These are phyloP conservation scores for Drosophila pseudotakahashii DNA, from an alignment of 2,888 invertebrate genomes.

Conservation along the genomic window DNA sequence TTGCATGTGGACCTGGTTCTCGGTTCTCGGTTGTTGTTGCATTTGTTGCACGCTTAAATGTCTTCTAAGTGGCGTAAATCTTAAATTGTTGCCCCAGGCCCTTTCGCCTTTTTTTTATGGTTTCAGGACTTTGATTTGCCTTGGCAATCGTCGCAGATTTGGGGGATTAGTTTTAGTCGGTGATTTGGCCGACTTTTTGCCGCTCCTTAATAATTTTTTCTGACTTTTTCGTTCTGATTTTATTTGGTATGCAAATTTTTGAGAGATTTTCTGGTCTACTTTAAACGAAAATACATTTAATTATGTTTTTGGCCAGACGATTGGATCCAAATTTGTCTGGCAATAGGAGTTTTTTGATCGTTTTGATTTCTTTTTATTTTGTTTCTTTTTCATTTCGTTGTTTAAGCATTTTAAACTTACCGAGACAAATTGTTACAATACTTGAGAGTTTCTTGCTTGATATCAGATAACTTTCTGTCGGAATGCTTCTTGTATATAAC, in stretches of 20 bases:
- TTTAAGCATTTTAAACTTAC: no score
- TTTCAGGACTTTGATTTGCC: conserved; percentile 55
- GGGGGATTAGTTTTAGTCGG: conserved; percentile 62
- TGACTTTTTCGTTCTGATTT: conserved; percentile 1
- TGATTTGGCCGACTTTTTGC: conserved; percentile 34
- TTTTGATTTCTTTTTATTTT: no score
- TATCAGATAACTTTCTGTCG: no score
- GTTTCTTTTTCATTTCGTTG: no score
- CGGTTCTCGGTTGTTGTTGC: conserved; percentile 30
- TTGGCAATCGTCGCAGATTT: conserved; percentile 54
- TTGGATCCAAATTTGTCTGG: neutral
- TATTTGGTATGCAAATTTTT: conserved; percentile 61
- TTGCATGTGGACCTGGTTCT: conserved; percentile 36
- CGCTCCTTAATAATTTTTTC: conserved; percentile 1
- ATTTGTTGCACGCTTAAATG: conserved; percentile 65
- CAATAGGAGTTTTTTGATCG: neutral
- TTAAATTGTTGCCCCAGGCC: conserved; percentile 67
- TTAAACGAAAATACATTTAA: conserved; percentile 12
- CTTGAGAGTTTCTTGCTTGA: no score
- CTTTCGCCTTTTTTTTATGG: conserved; percentile 36
- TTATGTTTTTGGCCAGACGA: conserved; percentile 1
- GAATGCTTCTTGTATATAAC: no score
- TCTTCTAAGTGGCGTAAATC: conserved; percentile 75
- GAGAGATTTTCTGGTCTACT: conserved; percentile 2
- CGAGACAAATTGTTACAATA: no score